Conservation (phyloP, 2,113 vertebrate genomes). For the Chionomys nivalis region DNA sequence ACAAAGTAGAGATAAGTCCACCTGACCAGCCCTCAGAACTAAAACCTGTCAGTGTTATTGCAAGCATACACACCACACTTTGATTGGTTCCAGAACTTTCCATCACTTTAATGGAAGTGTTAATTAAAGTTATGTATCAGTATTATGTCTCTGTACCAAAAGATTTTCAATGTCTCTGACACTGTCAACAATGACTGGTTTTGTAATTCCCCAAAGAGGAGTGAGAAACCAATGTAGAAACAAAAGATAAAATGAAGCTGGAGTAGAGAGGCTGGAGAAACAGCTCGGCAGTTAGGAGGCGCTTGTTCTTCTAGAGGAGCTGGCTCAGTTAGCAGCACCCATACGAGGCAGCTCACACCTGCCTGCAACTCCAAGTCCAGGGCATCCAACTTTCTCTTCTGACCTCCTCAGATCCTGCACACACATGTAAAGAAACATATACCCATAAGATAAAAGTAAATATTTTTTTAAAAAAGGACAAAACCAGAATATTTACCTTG, state of each 20-base stretch:
- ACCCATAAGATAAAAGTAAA: not conserved
- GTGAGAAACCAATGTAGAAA: not conserved
- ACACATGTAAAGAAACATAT: not conserved
- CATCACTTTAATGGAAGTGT: not conserved
- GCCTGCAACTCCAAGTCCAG: not conserved
- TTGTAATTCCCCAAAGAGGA: not conserved
- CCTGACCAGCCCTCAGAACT: not conserved
- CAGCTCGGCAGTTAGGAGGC: no score
- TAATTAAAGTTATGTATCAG: not conserved
- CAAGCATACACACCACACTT: not conserved
- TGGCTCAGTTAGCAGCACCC: not conserved
- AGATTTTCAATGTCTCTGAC: not conserved
- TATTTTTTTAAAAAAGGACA: not conserved
- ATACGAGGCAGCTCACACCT: not conserved
- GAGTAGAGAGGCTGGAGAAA: no score
- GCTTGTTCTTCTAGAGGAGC: not conserved
- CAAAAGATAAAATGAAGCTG: not conserved
- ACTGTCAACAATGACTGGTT: not conserved
- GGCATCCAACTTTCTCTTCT: not conserved
- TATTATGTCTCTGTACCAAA: not conserved
- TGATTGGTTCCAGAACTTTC: not conserved
- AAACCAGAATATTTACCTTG: not conserved
- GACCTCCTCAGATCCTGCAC: not conserved
- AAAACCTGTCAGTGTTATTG: not conserved
- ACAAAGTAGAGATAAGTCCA: not conserved